Base-by-base conservation (phyloP, 2,113 vertebrate species). In the Geococcyx californianus region DNA sequence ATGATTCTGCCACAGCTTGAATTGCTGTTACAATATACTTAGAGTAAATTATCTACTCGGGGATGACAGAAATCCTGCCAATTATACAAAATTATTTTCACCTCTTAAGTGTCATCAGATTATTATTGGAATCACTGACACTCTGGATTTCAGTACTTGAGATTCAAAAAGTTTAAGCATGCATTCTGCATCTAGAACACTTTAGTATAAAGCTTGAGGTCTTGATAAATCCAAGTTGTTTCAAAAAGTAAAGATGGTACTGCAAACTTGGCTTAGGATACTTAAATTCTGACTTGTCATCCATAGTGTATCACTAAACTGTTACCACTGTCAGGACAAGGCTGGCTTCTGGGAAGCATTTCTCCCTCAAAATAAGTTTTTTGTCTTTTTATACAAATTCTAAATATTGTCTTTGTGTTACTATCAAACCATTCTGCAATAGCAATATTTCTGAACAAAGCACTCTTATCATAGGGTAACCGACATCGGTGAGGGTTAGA, bases 391-490 rank as follows among this genome's bases (percentile, higher is more conserved):
- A n/a, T 83, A n/a, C 63, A 90, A 74, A 81, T 70, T 70, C 68
- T 81, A 51, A 93, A 70, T 29, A 84, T 49, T 24, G 7, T 86
- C 76, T 86, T 33, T 70, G 55, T 56, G 49, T 29, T 63, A 16
- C 72, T 56, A 45, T 69, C 59, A 85, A 85, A 74, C 10, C 72
- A 59, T 34, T 94, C 7, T 93, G 72, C 47, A 80, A 36, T 3
- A 86, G 64, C 31, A 86, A 3, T 68, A 88, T 86, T 91, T 83
- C 51, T 42, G 82, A 90, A 94, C 95, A 94, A 96, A 94, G 73
- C 72, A 56, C n/a, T 95, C 34, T 90, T 92, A 93, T 93, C 52
- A 1, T 4, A 44, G n/a, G 28, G 38, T 56, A 95, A 59, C 59
- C 6, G 16, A 84, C 75, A 67, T 66, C 80, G 72, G 40, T 85